Percentiles rank a stretch among this genome's conserved stretches.
phyloP scores from a whole-genome alignment of 2,888 invertebrate genomes.

The Strigamia transsilvanica region DNA sequence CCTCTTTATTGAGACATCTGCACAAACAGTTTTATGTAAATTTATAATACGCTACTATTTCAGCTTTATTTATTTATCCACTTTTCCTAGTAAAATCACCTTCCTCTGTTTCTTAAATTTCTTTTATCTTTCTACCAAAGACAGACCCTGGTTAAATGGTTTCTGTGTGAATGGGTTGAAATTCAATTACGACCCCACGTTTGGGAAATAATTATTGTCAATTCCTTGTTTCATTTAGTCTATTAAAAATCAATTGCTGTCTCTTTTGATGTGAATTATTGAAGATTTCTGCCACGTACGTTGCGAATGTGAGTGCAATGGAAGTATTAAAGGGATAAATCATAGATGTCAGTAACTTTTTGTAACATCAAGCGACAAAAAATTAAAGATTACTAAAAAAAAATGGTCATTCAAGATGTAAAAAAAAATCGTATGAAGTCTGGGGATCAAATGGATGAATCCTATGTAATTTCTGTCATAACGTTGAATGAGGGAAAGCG shows the following conservation, averaged over 20 bases:
- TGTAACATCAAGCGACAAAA: background rate
- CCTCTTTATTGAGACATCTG: background rate
- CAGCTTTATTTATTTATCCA: conserved; percentile 3
- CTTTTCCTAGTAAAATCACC: background rate
- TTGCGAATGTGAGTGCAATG: background rate
- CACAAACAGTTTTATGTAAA: background rate
- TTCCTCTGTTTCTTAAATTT: background rate
- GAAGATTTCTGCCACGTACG: conserved; percentile 29
- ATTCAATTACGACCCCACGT: conserved; percentile 23
- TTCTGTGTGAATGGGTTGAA: conserved; percentile 32
- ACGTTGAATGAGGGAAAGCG: background rate
- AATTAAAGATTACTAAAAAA: background rate
- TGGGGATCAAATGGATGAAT: conserved; percentile 27
- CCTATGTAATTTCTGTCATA: background rate
- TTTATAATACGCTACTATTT: conserved; percentile 9
- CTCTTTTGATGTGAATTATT: conserved; percentile 28
- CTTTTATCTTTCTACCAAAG: background rate
- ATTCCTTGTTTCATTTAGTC: conserved; percentile 39
- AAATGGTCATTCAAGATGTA: background rate
- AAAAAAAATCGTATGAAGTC: background rate
- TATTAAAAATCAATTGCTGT: conserved; percentile 44
- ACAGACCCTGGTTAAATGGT: background rate
- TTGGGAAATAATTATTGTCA: conserved; percentile 38
- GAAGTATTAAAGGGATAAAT: conserved; percentile 13
- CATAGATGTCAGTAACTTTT: background rate